Conservation (phyloP, 2,888 invertebrate species). For the Dorcus hopei region DNA sequence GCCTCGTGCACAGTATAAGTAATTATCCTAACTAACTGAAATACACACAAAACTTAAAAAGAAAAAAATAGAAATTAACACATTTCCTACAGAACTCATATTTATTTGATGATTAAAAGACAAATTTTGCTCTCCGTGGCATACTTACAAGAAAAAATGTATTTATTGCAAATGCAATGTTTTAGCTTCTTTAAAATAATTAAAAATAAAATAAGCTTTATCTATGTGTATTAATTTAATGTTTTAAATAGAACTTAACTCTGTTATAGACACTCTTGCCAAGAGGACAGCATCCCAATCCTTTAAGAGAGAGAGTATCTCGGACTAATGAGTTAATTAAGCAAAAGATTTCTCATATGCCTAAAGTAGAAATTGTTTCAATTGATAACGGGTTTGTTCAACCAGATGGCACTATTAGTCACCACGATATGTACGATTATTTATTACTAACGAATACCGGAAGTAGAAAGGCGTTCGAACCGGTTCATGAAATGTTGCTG, state of each 20-base stretch:
- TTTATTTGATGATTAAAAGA: too few relatives aligned
- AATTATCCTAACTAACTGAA: too few relatives aligned
- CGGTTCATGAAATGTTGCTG: constrained; percentile 74
- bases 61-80: too few relatives aligned
- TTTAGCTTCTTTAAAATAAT: too few relatives aligned
- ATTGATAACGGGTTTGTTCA: constrained; percentile 79
- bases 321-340: constrained; percentile 72
- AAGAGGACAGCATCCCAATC: constrained; percentile 82
- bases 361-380: constrained; percentile 72
- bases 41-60: too few relatives aligned
- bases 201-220: too few relatives aligned
- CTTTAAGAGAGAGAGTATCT: constrained; percentile 70
- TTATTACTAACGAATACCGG: constrained; percentile 83
- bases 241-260: background rate
- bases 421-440: constrained; percentile 91
- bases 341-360: constrained; percentile 58
- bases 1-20: too few relatives aligned
- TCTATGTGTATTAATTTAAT: too few relatives aligned
- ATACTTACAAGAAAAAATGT: too few relatives aligned
- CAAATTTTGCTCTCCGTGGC: too few relatives aligned
- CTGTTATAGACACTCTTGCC: constrained; percentile 78
- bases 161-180: too few relatives aligned
- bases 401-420: constrained; percentile 77
- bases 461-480: constrained; percentile 82
- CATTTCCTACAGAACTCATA: too few relatives aligned